phyloP scores from a whole-genome alignment of 1,140 invertebrate species.

The Lysiphlebus fabarum region DNA sequence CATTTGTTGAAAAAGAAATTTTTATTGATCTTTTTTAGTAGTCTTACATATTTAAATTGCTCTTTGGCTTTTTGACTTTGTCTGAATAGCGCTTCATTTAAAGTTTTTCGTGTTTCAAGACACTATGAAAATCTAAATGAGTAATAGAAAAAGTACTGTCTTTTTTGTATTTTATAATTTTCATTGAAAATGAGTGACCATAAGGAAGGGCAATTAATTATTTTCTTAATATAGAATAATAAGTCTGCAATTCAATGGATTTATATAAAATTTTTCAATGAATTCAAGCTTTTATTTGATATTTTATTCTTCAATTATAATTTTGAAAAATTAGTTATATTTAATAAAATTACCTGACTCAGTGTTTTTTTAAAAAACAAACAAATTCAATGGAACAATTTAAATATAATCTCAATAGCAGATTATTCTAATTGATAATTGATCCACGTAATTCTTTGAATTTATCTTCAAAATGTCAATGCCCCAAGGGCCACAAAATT shows the following conservation, averaged over 20 bases:
- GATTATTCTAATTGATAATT: not conserved
- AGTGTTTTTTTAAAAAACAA: too few relatives aligned
- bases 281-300: too few relatives aligned
- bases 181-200: slow-evolving; percentile 16
- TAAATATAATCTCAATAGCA: too few relatives aligned
- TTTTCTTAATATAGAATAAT: not conserved
- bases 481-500: slow-evolving; percentile 29
- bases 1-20: slow-evolving; percentile 29
- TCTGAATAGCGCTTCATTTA: slow-evolving; percentile 31
- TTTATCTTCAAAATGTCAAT: not conserved
- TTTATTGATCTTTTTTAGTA: slow-evolving; percentile 26
- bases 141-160: not conserved
- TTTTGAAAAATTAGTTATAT: too few relatives aligned
- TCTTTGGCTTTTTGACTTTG: slow-evolving; percentile 15
- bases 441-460: not conserved
- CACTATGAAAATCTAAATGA: too few relatives aligned
- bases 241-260: too few relatives aligned
- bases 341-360: too few relatives aligned
- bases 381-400: too few relatives aligned
- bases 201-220: slow-evolving; percentile 27
- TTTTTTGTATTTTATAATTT: slow-evolving; percentile 3
- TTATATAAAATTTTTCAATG: too few relatives aligned
- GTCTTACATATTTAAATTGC: slow-evolving; percentile 34
- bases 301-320: too few relatives aligned
- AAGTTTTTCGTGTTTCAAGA: slow-evolving; percentile 20